A percentile compares a stretch with the other conserved stretches of the same genome.
Evolutionary conservation across 2,113 vertebrate genomes (phyloP).

Genomic region (Hemicordylus capensis): DNA sequence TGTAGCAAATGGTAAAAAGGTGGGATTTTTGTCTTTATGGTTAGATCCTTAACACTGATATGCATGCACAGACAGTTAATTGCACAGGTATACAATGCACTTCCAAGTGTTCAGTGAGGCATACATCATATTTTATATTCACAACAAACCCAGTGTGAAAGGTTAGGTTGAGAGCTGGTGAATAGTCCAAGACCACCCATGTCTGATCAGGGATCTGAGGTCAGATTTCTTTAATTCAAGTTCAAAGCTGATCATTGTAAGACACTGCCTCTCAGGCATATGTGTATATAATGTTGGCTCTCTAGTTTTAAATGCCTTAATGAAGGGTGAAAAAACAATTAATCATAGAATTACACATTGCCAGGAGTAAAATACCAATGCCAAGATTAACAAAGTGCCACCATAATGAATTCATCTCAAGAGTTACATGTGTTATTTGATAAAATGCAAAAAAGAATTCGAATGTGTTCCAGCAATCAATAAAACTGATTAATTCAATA

Average conservation of each 20-base stretch:
- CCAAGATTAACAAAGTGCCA: neutral
- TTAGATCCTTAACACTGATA: too few species aligned
- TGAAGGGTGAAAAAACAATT: slow-evolving; percentile 11
- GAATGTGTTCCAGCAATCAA: slow-evolving; percentile 8
- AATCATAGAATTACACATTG: neutral
- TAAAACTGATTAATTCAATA: neutral
- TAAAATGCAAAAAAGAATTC: neutral
- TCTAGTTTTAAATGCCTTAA: slow-evolving; percentile 2
- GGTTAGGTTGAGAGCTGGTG: neutral
- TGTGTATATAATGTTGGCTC: neutral
- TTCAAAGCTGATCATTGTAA: neutral
- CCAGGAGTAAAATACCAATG: neutral
- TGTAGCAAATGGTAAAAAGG: too few species aligned
- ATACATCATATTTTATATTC: neutral
- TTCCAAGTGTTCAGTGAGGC: too few species aligned
- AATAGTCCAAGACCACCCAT: neutral
- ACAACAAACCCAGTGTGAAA: neutral
- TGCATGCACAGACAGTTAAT: too few species aligned
- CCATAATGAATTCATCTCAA: neutral
- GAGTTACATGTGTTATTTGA: neutral
- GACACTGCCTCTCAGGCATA: neutral
- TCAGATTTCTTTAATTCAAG: neutral
- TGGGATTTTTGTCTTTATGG: too few species aligned
- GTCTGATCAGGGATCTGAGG: too few species aligned
- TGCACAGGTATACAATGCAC: too few species aligned